phyloP scores from a whole-genome alignment of 2,888 invertebrate species.

The Eupithecia subfuscata region DNA sequence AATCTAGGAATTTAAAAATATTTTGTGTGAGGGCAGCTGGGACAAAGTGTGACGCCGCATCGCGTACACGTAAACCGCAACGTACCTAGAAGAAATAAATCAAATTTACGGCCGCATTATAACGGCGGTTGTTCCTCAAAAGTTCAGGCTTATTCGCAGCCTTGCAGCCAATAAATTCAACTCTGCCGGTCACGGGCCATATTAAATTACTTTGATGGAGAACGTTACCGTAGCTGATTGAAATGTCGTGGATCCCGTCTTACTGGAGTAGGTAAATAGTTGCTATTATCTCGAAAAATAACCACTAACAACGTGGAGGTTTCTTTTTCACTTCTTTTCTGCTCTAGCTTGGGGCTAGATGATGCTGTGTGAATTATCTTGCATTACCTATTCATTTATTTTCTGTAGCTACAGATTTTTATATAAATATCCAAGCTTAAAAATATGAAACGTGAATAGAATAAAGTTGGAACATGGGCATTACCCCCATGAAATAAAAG shows the following conservation, averaged over 20 bases:
- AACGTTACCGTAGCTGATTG: not conserved
- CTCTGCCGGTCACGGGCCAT: not conserved
- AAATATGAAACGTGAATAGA: too few species aligned
- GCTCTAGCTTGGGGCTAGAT: not conserved
- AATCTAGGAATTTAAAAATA: too few species aligned
- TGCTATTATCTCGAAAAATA: not conserved
- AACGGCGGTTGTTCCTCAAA: not conserved
- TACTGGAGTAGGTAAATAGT: not conserved
- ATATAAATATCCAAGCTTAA: too few species aligned
- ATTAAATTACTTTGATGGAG: slow-evolving; percentile 5
- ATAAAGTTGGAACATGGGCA: not conserved
- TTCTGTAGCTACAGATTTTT: too few species aligned
- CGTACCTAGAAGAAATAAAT: not conserved
- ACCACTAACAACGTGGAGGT: not conserved
- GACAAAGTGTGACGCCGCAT: too few species aligned
- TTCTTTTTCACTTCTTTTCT: not conserved
- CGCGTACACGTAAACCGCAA: not conserved
- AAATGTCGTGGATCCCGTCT: not conserved
- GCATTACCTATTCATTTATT: too few species aligned
- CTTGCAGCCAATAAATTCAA: slow-evolving; percentile 5
- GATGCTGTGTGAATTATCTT: not conserved
- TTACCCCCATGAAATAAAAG: not conserved
- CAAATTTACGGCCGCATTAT: not conserved
- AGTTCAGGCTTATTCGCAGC: slow-evolving; percentile 1
- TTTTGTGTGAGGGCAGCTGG: too few species aligned